A percentile compares a stretch with the other conserved stretches of the same genome.
Evolutionary conservation across 2,797 vertebrate species (phyloP).

Genomic region (Myiotriccus ornatus): DNA sequence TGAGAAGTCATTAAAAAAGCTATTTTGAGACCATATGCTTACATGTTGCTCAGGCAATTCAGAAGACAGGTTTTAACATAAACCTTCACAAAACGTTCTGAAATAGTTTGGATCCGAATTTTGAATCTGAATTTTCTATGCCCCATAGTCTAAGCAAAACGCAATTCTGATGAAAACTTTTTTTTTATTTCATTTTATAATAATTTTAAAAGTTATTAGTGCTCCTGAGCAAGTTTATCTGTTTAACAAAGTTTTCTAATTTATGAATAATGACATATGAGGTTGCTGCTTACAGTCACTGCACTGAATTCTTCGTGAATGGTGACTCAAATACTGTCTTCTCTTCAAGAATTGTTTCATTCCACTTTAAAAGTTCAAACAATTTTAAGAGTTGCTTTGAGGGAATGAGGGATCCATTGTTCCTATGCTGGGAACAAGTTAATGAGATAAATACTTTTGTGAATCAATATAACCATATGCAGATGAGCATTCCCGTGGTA

Average conservation of each 20-base stretch:
- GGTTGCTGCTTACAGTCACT: neutral
- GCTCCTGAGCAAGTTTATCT: neutral
- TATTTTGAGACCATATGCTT: neutral
- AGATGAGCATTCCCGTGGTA: neutral
- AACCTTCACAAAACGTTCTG: neutral
- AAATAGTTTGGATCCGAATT: neutral
- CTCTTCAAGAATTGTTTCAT: neutral
- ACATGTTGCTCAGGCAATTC: slow-evolving; percentile 5
- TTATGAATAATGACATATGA: neutral
- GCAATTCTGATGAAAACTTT: neutral
- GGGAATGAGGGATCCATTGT: neutral
- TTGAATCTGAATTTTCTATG: neutral
- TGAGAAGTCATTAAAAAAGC: slow-evolving; percentile 2
- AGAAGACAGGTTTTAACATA: slow-evolving; percentile 16
- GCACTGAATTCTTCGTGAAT: neutral
- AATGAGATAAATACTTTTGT: neutral
- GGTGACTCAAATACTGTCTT: neutral
- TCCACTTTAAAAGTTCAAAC: neutral
- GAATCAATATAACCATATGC: neutral
- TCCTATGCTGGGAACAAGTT: neutral
- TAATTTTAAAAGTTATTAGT: neutral
- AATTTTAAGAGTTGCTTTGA: neutral
- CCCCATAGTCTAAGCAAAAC: neutral
- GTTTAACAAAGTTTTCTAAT: neutral
- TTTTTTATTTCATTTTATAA: neutral